Evolutionary conservation across 2,797 vertebrate genomes (phyloP).

Genomic region (Melanotaenia pygmaea): DNA sequence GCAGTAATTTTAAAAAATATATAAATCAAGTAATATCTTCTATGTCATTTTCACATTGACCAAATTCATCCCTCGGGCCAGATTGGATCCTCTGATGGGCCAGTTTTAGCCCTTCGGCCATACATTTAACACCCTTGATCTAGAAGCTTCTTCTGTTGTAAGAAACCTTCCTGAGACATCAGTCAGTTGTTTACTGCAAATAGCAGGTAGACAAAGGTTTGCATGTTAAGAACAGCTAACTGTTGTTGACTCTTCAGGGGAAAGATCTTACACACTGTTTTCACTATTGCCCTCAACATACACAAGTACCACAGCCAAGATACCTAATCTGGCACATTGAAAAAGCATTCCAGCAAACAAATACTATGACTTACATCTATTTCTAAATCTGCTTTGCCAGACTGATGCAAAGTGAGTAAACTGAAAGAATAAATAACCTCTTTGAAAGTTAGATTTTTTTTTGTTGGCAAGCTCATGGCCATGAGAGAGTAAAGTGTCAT

Average conservation of each 20-base stretch:
- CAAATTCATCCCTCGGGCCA: too few relatives aligned
- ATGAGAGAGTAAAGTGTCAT: background rate
- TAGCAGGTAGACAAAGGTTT: background rate
- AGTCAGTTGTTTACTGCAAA: background rate
- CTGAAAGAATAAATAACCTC: background rate
- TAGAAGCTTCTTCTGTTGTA: background rate
- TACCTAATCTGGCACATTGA: too few relatives aligned
- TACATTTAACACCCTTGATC: too few relatives aligned
- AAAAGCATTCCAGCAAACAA: conserved; percentile 1
- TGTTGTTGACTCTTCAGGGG: background rate
- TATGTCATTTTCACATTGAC: too few relatives aligned
- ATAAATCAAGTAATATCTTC: too few relatives aligned
- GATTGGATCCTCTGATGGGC: too few relatives aligned
- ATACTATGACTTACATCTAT: background rate
- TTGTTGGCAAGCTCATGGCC: background rate
- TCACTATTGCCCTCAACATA: conserved; percentile 5
- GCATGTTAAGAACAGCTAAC: background rate
- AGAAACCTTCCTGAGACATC: conserved; percentile 6
- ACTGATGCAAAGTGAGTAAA: background rate
- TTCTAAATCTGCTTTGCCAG: background rate
- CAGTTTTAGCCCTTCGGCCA: too few relatives aligned
- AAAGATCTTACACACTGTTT: conserved; percentile 18
- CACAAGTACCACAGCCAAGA: background rate
- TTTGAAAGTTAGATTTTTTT: background rate
- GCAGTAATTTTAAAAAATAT: too few relatives aligned